Conservation (phyloP, 92 coral and sea anemone species). For the Epizoanthus scotinus region DNA sequence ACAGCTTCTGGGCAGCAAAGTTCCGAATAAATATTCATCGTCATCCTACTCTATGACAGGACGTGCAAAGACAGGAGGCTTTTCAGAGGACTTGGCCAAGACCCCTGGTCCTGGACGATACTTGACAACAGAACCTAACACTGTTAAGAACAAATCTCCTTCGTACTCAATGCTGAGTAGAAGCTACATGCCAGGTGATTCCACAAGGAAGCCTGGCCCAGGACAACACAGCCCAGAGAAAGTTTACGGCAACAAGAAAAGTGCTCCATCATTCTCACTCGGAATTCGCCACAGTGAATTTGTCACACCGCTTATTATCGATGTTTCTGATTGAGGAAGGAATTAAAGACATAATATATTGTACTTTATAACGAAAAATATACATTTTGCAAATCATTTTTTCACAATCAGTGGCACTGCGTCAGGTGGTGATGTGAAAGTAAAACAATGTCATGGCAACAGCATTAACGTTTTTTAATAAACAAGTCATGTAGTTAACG, state of each 20-base stretch:
- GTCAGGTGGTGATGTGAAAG: too few relatives aligned
- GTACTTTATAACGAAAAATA: not conserved
- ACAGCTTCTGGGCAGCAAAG: constrained; percentile 70
- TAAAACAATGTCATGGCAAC: too few relatives aligned
- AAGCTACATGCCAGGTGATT: constrained; percentile 96
- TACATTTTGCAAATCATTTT: constrained; percentile 18
- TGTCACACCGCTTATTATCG: constrained; percentile 90
- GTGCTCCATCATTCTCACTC: constrained; percentile 80
- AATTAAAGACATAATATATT: constrained; percentile 20
- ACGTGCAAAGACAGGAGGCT: constrained; percentile 92
- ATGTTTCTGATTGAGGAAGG: constrained; percentile 68
- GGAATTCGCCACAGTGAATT: constrained; percentile 98
- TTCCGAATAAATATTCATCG: constrained; percentile 85
- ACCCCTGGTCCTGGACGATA: constrained; percentile 97
- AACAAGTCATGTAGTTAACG: not conserved
- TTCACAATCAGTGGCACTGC: constrained; percentile 5
- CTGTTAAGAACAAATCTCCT: constrained; percentile 69
- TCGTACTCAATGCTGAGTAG: constrained; percentile 80
- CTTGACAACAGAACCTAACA: constrained; percentile 64
- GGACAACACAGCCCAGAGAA: constrained; percentile 99
- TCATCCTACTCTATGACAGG: constrained; percentile 96
- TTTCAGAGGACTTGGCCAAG: constrained; percentile 95
- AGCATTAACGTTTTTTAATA: not conserved
- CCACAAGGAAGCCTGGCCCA: constrained; percentile 97
- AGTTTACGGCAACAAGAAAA: constrained; percentile 71